Percentiles rank a stretch among this genome's conserved stretches.
Evolutionary conservation across 2,113 vertebrate genomes (phyloP).

Genomic region (Fulmarus glacialis): DNA sequence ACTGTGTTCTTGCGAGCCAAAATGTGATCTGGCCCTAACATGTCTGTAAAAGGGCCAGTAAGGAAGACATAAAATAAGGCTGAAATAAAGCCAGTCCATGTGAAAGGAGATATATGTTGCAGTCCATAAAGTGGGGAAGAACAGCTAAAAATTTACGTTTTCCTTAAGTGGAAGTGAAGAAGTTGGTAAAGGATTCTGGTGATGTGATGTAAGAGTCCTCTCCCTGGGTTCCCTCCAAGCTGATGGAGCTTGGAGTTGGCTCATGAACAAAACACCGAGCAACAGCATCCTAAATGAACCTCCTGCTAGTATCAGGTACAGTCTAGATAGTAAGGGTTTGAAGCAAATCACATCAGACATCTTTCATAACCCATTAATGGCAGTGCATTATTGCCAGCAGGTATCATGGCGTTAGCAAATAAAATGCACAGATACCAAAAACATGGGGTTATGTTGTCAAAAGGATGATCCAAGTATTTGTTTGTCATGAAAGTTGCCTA

Average conservation of each 20-base stretch:
- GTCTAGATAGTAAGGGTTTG: neutral
- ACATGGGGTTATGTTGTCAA: neutral
- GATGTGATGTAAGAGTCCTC: neutral
- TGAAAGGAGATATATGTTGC: neutral
- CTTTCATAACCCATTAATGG: neutral
- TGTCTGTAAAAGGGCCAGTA: neutral
- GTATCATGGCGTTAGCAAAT: neutral
- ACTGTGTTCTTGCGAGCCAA: neutral
- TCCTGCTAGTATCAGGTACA: neutral
- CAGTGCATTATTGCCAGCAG: neutral
- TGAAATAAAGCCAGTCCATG: neutral
- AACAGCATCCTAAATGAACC: neutral
- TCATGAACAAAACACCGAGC: neutral
- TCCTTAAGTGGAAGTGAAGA: neutral
- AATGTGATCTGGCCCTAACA: neutral
- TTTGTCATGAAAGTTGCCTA: neutral
- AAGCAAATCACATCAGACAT: neutral
- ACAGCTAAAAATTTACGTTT: neutral
- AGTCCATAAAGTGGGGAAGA: neutral
- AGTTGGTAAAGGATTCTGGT: neutral
- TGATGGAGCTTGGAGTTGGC: neutral
- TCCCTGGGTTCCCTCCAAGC: neutral
- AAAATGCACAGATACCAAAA: neutral
- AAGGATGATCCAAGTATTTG: neutral
- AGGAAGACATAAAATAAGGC: neutral